Evolutionary conservation across 2,888 invertebrate genomes (phyloP).

Genomic region (Luffia ferchaultella): DNA sequence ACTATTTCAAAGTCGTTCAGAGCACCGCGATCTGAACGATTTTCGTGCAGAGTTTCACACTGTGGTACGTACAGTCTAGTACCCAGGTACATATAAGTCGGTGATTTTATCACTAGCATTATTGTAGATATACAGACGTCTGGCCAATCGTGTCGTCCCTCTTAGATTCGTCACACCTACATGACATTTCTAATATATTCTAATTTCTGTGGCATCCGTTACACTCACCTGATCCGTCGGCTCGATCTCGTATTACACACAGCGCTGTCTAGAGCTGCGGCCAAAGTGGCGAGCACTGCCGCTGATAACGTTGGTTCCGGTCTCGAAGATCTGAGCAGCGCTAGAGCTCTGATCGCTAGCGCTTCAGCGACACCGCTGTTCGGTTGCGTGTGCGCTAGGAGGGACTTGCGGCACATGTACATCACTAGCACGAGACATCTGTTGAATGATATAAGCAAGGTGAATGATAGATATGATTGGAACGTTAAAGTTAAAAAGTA

Average conservation of each 20-base stretch:
- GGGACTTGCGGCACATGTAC: constrained; percentile 85
- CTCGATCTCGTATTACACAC: not conserved
- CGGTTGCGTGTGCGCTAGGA: constrained; percentile 60
- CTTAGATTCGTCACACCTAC: too few species aligned
- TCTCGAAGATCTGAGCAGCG: constrained; percentile 25
- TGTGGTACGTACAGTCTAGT: too few species aligned
- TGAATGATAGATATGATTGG: not conserved
- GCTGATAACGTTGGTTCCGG: constrained; percentile 46
- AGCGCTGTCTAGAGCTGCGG: constrained; percentile 24
- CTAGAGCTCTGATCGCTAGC: constrained; percentile 62
- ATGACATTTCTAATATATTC: too few species aligned
- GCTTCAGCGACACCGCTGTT: constrained; percentile 70
- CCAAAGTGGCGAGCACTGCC: constrained; percentile 41
- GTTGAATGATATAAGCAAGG: constrained; percentile 18
- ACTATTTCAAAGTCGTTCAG: too few species aligned
- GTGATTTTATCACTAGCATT: too few species aligned
- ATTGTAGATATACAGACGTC: too few species aligned
- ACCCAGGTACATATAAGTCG: too few species aligned
- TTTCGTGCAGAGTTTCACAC: too few species aligned
- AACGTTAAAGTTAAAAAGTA: not conserved
- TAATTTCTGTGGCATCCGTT: too few species aligned
- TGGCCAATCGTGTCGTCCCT: too few species aligned
- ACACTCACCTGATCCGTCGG: too few species aligned
- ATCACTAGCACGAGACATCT: constrained; percentile 88
- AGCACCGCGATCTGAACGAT: too few species aligned